A percentile compares a stretch with the other conserved stretches of the same genome.
phyloP scores from a whole-genome alignment of 2,797 vertebrate species.

The Sparus aurata region DNA sequence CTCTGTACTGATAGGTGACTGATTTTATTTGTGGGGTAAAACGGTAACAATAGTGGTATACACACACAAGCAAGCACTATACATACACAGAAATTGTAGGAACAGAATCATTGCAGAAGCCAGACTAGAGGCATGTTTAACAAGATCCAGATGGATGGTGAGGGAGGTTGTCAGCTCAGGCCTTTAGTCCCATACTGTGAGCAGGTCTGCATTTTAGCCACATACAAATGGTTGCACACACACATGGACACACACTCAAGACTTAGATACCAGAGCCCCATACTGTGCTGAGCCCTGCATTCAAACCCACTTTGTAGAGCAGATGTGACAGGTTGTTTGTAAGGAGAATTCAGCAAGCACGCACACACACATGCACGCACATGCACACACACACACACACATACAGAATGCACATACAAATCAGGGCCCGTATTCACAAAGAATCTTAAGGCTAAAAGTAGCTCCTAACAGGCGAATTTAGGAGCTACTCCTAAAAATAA shows the following conservation, averaged over 20 bases:
- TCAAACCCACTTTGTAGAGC: constrained; percentile 51
- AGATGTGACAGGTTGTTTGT: constrained; percentile 72
- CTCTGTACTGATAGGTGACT: background rate
- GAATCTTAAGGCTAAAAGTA: no score
- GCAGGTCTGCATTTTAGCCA: constrained; percentile 24
- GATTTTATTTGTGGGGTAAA: background rate
- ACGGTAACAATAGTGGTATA: background rate
- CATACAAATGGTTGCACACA: constrained; percentile 3
- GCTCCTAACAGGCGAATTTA: no score
- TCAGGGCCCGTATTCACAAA: no score
- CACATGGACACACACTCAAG: constrained; percentile 7
- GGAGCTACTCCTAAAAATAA: no score
- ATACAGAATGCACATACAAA: constrained; percentile 32
- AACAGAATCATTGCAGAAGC: background rate
- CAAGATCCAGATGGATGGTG: constrained; percentile 14
- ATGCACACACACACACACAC: constrained; percentile 17
- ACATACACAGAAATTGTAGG: background rate
- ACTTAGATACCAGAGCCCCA: constrained; percentile 36
- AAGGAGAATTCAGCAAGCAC: constrained; percentile 15
- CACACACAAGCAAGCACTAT: no score
- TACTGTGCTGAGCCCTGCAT: constrained; percentile 52
- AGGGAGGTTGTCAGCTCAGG: constrained; percentile 20
- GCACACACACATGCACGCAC: no score
- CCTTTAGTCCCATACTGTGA: constrained; percentile 44
- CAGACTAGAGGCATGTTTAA: constrained; percentile 25